Conservation (phyloP, 2,888 invertebrate species). For the Platerodrilus igneus region DNA sequence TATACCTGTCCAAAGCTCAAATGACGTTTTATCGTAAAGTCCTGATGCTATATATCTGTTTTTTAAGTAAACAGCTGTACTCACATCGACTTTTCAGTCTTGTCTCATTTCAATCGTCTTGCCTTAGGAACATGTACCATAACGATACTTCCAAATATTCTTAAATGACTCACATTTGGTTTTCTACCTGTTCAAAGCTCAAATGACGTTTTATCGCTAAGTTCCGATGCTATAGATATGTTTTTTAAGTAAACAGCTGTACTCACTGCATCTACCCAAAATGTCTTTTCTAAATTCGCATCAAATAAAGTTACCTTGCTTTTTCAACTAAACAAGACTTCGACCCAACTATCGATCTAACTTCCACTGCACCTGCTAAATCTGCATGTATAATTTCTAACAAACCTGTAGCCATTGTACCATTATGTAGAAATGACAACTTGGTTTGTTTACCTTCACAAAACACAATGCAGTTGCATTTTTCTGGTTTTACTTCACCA, state of each 20-base stretch:
- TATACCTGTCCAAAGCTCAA: conserved; percentile 16
- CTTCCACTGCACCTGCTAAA: conserved; percentile 34
- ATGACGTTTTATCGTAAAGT: conserved; percentile 10
- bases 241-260: too few relatives aligned
- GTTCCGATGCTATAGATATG: too few relatives aligned
- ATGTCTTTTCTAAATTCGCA: conserved; percentile 17
- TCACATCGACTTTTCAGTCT: too few relatives aligned
- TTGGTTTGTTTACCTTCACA: conserved; percentile 33
- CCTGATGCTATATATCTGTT: conserved; percentile 25
- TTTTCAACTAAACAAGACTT: conserved; percentile 31
- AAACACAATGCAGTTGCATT: too few relatives aligned
- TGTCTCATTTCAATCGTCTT: conserved; percentile 20
- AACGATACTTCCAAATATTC: conserved; percentile 18
- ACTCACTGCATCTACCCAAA: conserved; percentile 28
- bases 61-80: conserved; percentile 28
- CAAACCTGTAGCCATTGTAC: conserved; percentile 21
- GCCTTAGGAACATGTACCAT: conserved; percentile 18
- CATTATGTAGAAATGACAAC: conserved; percentile 28
- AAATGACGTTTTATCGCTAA: conserved; percentile 12
- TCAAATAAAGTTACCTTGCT: conserved; percentile 26
- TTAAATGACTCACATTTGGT: conserved; percentile 30
- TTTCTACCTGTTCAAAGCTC: conserved; percentile 22
- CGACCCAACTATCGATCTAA: conserved; percentile 29
- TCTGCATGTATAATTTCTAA: conserved; percentile 32
- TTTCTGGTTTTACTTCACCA: too few relatives aligned